Percentiles rank a stretch among this genome's conserved stretches.
These are phyloP conservation scores for Volucella inanis DNA, from an alignment of 2,888 invertebrate genomes.

Conservation along the genomic window DNA sequence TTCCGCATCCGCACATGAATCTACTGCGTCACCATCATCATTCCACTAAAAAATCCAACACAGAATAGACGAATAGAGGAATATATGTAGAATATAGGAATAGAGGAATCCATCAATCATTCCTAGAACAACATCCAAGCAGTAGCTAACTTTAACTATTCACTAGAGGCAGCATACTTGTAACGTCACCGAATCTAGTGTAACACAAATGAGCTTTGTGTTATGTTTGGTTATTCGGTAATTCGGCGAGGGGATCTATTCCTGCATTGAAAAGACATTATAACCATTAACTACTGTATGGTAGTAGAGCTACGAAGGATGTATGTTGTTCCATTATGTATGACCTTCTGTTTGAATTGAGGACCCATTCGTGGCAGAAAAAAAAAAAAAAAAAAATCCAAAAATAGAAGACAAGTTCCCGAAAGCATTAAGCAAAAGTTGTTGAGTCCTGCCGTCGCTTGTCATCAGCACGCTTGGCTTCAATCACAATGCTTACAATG, in stretches of 20 bases:
- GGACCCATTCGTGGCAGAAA: conserved; percentile 22
- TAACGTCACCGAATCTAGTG: conserved; percentile 64
- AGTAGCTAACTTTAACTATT: conserved; percentile 1
- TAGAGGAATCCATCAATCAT: conserved; percentile 68
- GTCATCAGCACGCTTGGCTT: conserved; percentile 63
- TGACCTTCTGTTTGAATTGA: conserved; percentile 60
- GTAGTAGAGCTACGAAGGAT: conserved; percentile 5
- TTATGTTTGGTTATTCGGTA: conserved; percentile 3
- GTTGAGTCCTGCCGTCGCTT: conserved; percentile 63
- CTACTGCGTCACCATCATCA: conserved; percentile 46
- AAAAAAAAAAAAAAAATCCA: too few species aligned
- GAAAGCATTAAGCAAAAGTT: conserved; percentile 63
- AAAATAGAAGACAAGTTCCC: neutral
- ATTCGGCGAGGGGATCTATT: neutral
- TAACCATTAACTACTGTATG: conserved; percentile 68
- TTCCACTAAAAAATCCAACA: conserved; percentile 2
- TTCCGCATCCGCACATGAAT: conserved; percentile 46
- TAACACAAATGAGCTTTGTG: conserved; percentile 68
- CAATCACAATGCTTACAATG: conserved; percentile 41
- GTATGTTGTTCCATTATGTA: conserved; percentile 69
- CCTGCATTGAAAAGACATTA: conserved; percentile 74
- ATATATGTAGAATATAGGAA: too few species aligned
- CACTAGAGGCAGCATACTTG: conserved; percentile 2
- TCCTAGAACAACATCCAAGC: conserved; percentile 32
- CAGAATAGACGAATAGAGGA: conserved; percentile 26